These are phyloP conservation scores for Tiliacea citrago DNA, from an alignment of 2,888 invertebrate species.

Conservation along the genomic window DNA sequence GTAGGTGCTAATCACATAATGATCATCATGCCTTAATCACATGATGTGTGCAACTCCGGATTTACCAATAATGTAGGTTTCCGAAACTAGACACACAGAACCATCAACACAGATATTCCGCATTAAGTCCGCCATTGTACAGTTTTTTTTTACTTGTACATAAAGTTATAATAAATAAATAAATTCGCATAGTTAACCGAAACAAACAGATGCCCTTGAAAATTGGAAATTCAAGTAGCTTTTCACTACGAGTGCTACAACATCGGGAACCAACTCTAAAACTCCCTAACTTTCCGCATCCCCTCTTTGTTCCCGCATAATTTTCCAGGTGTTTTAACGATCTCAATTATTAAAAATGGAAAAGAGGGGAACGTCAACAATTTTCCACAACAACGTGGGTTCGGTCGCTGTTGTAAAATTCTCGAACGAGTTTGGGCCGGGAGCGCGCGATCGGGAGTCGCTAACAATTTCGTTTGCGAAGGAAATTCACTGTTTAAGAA, in stretches of 20 bases:
- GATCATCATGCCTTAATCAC: too few relatives aligned
- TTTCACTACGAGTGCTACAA: neutral
- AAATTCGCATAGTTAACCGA: too few relatives aligned
- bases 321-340: slow-evolving; percentile 19
- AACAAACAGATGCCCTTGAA: neutral
- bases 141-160: too few relatives aligned
- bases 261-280: neutral
- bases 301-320: neutral
- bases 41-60: too few relatives aligned
- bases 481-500: neutral
- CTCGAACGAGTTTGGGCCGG: slow-evolving; percentile 1
- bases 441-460: neutral
- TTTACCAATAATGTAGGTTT: too few relatives aligned
- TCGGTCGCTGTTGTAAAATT: slow-evolving; percentile 11
- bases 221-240: neutral
- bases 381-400: slow-evolving; percentile 10
- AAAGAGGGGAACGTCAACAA: slow-evolving; percentile 7
- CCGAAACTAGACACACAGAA: too few relatives aligned
- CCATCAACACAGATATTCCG: too few relatives aligned
- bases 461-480: slow-evolving; percentile 17
- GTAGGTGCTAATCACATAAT: too few relatives aligned
- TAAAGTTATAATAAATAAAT: too few relatives aligned
- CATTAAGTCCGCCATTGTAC: too few relatives aligned
- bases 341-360: slow-evolving; percentile 22
- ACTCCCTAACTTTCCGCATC: neutral